These are phyloP conservation scores for Chamaea fasciata DNA, from an alignment of 2,113 vertebrate species.

Conservation along the genomic window DNA sequence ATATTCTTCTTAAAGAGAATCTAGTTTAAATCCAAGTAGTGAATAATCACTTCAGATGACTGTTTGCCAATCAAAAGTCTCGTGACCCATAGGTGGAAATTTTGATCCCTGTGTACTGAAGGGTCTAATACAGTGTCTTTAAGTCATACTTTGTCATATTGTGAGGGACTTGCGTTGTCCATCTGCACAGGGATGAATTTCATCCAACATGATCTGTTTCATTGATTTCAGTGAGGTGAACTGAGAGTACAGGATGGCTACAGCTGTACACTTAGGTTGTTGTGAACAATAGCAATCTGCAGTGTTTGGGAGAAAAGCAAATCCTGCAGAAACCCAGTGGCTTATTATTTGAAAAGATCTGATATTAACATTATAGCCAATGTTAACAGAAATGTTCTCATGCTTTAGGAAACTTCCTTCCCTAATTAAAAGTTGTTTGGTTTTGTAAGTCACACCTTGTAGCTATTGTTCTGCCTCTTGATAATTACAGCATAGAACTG, in stretches of 20 bases:
- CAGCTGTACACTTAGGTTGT: background rate
- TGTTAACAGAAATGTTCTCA: background rate
- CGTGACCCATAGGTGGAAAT: background rate
- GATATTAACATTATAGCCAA: background rate
- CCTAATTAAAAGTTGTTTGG: slow-evolving; percentile 6
- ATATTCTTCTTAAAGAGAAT: background rate
- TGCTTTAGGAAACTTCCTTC: background rate
- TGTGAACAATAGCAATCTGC: background rate
- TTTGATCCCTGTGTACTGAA: background rate
- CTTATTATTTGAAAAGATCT: background rate
- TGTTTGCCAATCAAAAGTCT: background rate
- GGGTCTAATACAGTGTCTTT: background rate
- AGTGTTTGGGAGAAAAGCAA: background rate
- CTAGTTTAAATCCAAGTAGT: background rate
- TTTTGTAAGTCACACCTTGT: background rate
- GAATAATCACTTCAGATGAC: background rate
- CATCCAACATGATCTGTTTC: background rate
- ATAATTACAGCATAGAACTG: background rate
- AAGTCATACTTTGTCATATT: background rate
- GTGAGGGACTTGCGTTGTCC: background rate
- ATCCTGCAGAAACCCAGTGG: background rate
- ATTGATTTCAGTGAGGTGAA: slow-evolving; percentile 7
- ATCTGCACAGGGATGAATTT: background rate
- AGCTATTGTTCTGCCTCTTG: background rate
- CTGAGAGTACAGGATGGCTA: background rate